Percentiles rank a stretch among this genome's conserved stretches.
phyloP scores from a whole-genome alignment of 2,113 vertebrate genomes.

The Uria aalge region DNA sequence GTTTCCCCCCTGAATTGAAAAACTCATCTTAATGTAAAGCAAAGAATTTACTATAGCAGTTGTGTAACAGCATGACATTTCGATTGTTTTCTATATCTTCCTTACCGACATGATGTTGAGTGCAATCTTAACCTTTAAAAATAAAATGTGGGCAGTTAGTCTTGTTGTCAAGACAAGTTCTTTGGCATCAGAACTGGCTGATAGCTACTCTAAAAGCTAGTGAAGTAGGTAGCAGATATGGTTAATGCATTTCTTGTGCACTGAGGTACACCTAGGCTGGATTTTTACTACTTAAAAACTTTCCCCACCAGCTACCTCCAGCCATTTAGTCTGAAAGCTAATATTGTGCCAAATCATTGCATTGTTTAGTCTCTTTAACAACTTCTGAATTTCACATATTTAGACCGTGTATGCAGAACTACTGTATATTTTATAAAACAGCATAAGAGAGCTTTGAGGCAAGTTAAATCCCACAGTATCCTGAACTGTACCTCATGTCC shows the following conservation, averaged over 20 bases:
- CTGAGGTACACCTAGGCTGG: neutral
- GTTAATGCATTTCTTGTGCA: neutral
- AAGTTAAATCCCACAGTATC: neutral
- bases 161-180: neutral
- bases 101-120: neutral
- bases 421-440: neutral
- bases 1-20: neutral
- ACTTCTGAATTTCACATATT: neutral
- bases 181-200: neutral
- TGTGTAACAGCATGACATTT: neutral
- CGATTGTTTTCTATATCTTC: neutral
- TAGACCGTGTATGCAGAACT: rapidly evolving
- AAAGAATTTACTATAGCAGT: neutral
- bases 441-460: neutral
- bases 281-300: neutral
- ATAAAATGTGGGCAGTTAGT: neutral
- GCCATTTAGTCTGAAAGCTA: neutral
- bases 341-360: neutral
- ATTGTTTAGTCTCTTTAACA: neutral
- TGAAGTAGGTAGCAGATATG: rapidly evolving
- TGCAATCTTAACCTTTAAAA: neutral
- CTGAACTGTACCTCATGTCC: neutral
- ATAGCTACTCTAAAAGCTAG: neutral
- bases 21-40: neutral
- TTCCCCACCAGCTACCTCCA: neutral